Evolutionary conservation across 2,113 vertebrate species (phyloP).

Genomic region (Spea bombifrons): DNA sequence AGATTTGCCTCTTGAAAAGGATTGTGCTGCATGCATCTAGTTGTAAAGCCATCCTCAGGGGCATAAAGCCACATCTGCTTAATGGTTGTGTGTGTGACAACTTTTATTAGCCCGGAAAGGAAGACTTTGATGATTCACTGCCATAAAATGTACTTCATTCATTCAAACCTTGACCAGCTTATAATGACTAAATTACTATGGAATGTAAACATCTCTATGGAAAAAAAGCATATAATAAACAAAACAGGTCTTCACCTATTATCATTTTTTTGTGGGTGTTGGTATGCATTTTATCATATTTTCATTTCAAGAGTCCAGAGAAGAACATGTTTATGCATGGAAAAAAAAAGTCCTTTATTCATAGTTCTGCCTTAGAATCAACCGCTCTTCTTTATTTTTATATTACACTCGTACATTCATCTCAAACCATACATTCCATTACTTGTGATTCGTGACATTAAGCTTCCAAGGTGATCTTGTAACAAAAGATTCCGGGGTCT

Average conservation of each 20-base stretch:
- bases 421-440: too few relatives aligned
- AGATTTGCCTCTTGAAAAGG: too few relatives aligned
- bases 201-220: constrained; percentile 1
- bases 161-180: background rate
- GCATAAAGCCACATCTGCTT: background rate
- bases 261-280: background rate
- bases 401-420: too few relatives aligned
- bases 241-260: background rate
- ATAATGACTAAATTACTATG: background rate
- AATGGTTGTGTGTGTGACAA: background rate
- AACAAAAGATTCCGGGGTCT: too few relatives aligned
- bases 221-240: background rate
- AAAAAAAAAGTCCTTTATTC: too few relatives aligned
- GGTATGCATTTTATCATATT: background rate
- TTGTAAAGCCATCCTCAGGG: background rate
- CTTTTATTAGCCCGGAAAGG: background rate
- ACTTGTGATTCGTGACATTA: too few relatives aligned
- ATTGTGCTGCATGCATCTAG: background rate
- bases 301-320: background rate
- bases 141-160: constrained; percentile 16
- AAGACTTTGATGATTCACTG: constrained; percentile 10
- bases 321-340: too few relatives aligned
- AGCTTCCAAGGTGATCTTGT: too few relatives aligned
- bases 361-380: too few relatives aligned
- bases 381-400: too few relatives aligned